A percentile compares a stretch with the other conserved stretches of the same genome.
Conservation (phyloP, 2,888 invertebrate species). For the Monochamus alternatus region DNA sequence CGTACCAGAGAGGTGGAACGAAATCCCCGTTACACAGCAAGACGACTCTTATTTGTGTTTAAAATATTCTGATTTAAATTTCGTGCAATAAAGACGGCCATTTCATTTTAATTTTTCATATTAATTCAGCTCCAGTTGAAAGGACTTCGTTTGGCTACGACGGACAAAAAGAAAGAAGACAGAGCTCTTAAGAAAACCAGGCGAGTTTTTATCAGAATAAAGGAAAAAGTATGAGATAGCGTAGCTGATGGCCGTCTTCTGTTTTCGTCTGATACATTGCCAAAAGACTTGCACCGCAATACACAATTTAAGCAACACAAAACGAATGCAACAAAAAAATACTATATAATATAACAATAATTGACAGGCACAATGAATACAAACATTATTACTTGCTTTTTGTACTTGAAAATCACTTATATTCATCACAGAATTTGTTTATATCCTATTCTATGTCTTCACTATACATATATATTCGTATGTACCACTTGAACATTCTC, state of each 20-base stretch:
- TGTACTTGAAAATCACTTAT: too few relatives aligned
- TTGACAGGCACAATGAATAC: too few relatives aligned
- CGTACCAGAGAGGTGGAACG: conserved; percentile 19
- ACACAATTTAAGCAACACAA: too few relatives aligned
- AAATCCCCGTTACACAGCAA: conserved; percentile 40
- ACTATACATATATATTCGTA: too few relatives aligned
- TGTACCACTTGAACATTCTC: not conserved
- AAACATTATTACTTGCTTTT: too few relatives aligned
- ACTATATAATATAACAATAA: too few relatives aligned
- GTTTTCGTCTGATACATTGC: conserved; percentile 38
- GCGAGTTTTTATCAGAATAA: conserved; percentile 52
- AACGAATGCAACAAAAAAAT: too few relatives aligned
- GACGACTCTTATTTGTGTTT: conserved; percentile 62
- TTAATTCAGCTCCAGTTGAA: conserved; percentile 64
- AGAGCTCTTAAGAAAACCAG: conserved; percentile 55
- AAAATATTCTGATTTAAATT: conserved; percentile 66
- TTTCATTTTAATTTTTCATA: conserved; percentile 67
- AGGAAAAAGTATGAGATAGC: conserved; percentile 55
- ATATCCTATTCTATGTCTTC: too few relatives aligned
- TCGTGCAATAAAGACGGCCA: conserved; percentile 66
- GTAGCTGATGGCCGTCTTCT: conserved; percentile 47
- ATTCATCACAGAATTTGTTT: too few relatives aligned
- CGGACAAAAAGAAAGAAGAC: conserved; percentile 53
- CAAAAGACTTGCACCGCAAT: conserved; percentile 7
- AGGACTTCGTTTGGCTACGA: conserved; percentile 46